Percentiles rank a stretch among this genome's conserved stretches.
Conservation (phyloP, 2,888 invertebrate species). For the Cyaniris semiargus region DNA sequence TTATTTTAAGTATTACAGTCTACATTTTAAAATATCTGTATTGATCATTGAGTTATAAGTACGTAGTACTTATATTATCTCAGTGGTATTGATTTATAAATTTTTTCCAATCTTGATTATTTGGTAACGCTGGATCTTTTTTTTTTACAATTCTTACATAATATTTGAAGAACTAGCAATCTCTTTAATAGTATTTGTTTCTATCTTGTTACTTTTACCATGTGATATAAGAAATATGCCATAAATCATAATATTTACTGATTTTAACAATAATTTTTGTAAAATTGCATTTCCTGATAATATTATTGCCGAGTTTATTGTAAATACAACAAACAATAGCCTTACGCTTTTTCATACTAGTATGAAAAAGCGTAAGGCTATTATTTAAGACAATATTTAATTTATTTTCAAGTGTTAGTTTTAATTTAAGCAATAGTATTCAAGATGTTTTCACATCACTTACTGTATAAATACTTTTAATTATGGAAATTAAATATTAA, state of each 20-base stretch:
- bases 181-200: neutral
- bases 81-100: too few species aligned
- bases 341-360: too few species aligned
- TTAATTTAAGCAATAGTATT: conserved; percentile 1
- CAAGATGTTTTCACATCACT: neutral
- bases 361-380: neutral
- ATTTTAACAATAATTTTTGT: neutral
- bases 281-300: neutral
- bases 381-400: neutral
- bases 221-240: neutral
- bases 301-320: neutral
- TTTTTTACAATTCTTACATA: neutral
- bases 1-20: neutral
- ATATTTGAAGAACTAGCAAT: neutral
- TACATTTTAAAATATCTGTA: too few species aligned
- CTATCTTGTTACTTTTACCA: neutral
- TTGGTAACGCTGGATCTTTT: too few species aligned
- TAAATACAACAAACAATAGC: too few species aligned
- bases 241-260: neutral
- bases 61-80: too few species aligned
- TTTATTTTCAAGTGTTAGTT: conserved; percentile 17
- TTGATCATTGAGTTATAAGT: too few species aligned
- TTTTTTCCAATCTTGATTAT: too few species aligned
- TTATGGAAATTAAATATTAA: neutral
- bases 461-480: conserved; percentile 6